phyloP scores from a whole-genome alignment of 2,797 vertebrate species.

The Brotula barbata region DNA sequence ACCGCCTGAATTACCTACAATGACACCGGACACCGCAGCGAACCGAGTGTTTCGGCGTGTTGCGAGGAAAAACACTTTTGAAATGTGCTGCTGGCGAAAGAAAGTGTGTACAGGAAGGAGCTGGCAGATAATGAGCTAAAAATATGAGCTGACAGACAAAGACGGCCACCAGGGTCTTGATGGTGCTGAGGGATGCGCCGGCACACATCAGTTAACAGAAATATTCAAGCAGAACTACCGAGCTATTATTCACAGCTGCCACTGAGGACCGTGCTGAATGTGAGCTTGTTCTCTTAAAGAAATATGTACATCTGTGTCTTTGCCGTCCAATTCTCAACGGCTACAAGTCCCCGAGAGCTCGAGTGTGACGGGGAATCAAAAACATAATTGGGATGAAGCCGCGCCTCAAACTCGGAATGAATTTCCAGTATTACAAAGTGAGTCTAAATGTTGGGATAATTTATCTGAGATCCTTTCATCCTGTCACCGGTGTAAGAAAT shows the following conservation, averaged over 20 bases:
- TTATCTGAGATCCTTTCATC: slow-evolving; percentile 41
- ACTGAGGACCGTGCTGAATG: background rate
- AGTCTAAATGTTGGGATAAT: slow-evolving; percentile 33
- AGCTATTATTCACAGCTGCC: slow-evolving; percentile 3
- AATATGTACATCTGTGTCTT: background rate
- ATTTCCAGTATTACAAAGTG: slow-evolving; percentile 37
- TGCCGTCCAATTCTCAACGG: background rate
- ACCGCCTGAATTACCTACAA: no score
- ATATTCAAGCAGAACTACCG: slow-evolving; percentile 14
- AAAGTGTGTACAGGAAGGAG: slow-evolving; percentile 5
- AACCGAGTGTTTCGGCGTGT: no score
- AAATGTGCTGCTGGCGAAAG: slow-evolving; percentile 9
- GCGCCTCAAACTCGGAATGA: no score
- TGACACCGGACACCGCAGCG: no score
- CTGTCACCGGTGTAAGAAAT: slow-evolving; percentile 24
- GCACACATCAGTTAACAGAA: slow-evolving; percentile 3
- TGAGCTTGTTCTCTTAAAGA: background rate
- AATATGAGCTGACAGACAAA: slow-evolving; percentile 18
- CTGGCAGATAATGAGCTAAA: slow-evolving; percentile 12
- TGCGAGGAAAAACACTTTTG: slow-evolving; percentile 12
- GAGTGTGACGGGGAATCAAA: slow-evolving; percentile 18
- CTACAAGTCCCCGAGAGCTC: background rate
- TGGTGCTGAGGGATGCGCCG: background rate
- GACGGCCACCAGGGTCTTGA: slow-evolving; percentile 9
- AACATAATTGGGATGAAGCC: slow-evolving; percentile 4